Base-by-base conservation (phyloP, 2,113 vertebrate species). In the Lagenorhynchus albirostris region DNA sequence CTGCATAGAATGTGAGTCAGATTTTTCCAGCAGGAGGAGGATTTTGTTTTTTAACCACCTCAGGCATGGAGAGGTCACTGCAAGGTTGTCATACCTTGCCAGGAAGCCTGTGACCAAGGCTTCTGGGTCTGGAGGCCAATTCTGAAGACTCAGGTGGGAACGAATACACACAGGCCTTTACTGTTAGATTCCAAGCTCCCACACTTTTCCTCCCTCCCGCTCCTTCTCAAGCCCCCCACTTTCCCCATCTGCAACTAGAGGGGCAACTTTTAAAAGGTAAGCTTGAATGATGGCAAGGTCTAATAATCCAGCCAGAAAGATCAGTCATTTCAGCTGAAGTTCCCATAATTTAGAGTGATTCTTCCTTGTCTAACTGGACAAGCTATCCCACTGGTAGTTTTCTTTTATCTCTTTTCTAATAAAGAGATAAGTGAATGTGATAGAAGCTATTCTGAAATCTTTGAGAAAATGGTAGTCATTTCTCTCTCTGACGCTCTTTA, bases 21-120 rank as follows among this genome's bases (percentile, higher is more conserved):
- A 73, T 89, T 95, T 89, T 80, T 36, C 89, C 38, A 60, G 26
- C 33, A 17, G 3, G 3, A 65, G 58, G 31, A 96, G 2, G 0
- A 80, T 93, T 94, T 89, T 77, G 70, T 63, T 77, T 89, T 33
- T 38, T 2, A 95, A 74, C 92, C 89, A 77, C 26, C 26, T 33
- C 1, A 2, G 76, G 47, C 26, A 10, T 33, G 73, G 53, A 92
- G 92, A 95, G 65, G 74, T 67, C 82, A 53, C n/a, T 31, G 55
- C 25, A 83, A 86, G n/a, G 63, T 91, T 83, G 50, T 38, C 67
- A 47, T 18, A 23, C 11, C 71, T 60, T 84, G n/a, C 13, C 9
- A 76, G 60, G 31, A 80, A 77, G 33, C 41, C 11, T 7, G 18
- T 15, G 44, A 38, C 18, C 1, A 3, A 65, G 44, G 44, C 23